These are phyloP conservation scores for Sphyrna mokarran DNA, from an alignment of 2,113 vertebrate species.

Conservation along the genomic window DNA sequence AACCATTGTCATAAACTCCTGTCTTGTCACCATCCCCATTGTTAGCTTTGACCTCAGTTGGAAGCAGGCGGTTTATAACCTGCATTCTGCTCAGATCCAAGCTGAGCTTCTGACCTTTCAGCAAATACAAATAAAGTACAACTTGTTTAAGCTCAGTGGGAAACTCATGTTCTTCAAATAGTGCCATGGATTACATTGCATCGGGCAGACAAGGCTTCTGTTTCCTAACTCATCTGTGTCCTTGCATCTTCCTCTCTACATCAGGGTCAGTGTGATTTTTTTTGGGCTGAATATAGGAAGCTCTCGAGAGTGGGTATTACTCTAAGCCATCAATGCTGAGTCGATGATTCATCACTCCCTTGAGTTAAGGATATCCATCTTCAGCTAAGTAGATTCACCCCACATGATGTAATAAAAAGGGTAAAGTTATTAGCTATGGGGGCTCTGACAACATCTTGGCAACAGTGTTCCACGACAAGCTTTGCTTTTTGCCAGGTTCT, in stretches of 20 bases:
- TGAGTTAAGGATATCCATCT: too few relatives aligned
- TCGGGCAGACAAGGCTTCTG: neutral
- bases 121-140: neutral
- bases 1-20: neutral
- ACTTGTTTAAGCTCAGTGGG: neutral
- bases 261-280: neutral
- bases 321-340: neutral
- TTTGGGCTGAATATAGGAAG: neutral
- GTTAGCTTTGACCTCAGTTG: neutral
- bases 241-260: neutral
- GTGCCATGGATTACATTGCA: neutral
- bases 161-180: neutral
- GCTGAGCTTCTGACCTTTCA: neutral
- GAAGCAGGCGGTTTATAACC: neutral
- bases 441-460: neutral
- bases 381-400: neutral
- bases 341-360: neutral
- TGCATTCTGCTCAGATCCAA: neutral
- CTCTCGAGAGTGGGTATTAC: neutral
- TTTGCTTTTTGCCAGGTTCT: neutral
- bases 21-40: neutral
- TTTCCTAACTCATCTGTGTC: neutral
- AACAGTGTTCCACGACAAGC: neutral
- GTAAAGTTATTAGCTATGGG: neutral
- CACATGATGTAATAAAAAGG: too few relatives aligned